Percentiles rank a stretch among this genome's conserved stretches.
These are phyloP conservation scores for Spondyliosoma cantharus DNA, from an alignment of 2,797 vertebrate species.

Conservation along the genomic window DNA sequence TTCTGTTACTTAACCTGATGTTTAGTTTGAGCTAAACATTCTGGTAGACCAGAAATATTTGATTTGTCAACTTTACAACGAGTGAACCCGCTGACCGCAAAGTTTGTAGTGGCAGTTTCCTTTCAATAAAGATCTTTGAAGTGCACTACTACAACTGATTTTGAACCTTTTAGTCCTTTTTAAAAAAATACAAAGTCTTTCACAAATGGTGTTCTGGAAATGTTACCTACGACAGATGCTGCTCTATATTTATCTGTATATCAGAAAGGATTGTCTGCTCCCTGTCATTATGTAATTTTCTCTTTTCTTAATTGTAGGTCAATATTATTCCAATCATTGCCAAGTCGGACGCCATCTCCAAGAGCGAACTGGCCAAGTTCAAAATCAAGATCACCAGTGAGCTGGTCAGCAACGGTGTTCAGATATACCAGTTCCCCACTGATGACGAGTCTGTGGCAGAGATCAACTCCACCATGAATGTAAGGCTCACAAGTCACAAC, in stretches of 20 bases:
- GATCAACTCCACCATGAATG: slow-evolving; percentile 99
- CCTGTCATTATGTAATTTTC: slow-evolving; percentile 17
- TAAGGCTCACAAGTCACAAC: slow-evolving; percentile 77
- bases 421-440: slow-evolving; percentile 99
- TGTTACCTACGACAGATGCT: background rate
- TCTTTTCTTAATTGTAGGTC: slow-evolving; percentile 83
- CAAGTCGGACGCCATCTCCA: slow-evolving; percentile 98
- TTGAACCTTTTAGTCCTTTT: background rate
- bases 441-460: slow-evolving; percentile 97
- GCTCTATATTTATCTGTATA: slow-evolving; percentile 40
- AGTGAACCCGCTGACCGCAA: too few species aligned
- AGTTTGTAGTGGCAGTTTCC: too few species aligned
- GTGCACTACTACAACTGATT: background rate
- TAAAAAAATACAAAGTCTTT: background rate
- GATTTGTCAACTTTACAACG: background rate
- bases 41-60: background rate
- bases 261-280: slow-evolving; percentile 18
- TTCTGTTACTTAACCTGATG: slow-evolving; percentile 8
- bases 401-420: slow-evolving; percentile 97
- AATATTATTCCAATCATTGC: slow-evolving; percentile 98
- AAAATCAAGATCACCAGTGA: slow-evolving; percentile 99
- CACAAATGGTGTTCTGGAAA: slow-evolving; percentile 16
- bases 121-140: too few species aligned
- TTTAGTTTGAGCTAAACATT: background rate
- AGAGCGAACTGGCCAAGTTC: slow-evolving; percentile 98